phyloP scores from a whole-genome alignment of 92 coral and sea anemone species.

The Palythoa grandis region DNA sequence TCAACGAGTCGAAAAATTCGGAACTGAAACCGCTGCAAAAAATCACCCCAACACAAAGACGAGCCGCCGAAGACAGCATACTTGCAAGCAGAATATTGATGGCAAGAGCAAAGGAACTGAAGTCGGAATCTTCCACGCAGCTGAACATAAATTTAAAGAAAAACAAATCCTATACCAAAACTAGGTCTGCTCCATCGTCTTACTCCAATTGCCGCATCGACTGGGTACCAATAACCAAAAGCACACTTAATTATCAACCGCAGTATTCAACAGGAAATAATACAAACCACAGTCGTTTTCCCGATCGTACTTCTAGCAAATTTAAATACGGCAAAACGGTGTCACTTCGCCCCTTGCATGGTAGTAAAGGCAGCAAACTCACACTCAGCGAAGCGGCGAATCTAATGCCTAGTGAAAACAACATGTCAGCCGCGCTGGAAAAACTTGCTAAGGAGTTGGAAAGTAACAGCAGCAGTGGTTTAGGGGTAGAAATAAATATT shows the following conservation, averaged over 20 bases:
- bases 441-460: constrained; percentile 77
- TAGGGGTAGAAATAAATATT: constrained; percentile 51
- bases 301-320: constrained; percentile 55
- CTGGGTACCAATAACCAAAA: constrained; percentile 97
- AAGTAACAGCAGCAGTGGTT: constrained; percentile 48
- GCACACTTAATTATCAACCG: constrained; percentile 73
- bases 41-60: constrained; percentile 81
- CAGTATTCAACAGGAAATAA: constrained; percentile 16
- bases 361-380: constrained; percentile 71
- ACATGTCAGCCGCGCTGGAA: constrained; percentile 60
- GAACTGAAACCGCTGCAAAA: constrained; percentile 80
- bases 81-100: constrained; percentile 57
- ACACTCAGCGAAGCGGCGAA: constrained; percentile 87
- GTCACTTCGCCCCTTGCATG: constrained; percentile 50
- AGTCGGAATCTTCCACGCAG: constrained; percentile 56
- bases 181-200: neutral
- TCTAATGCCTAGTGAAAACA: constrained; percentile 65
- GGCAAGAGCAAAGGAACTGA: constrained; percentile 63
- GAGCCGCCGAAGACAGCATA: constrained; percentile 75
- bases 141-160: constrained; percentile 45
- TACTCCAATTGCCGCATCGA: constrained; percentile 58
- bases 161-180: constrained; percentile 40
- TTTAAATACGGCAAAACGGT: constrained; percentile 55
- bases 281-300: constrained; percentile 33
- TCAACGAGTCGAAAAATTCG: constrained; percentile 1